A percentile compares a stretch with the other conserved stretches of the same genome.
Conservation (phyloP, 2,797 vertebrate genomes). For the Perodicticus potto region DNA sequence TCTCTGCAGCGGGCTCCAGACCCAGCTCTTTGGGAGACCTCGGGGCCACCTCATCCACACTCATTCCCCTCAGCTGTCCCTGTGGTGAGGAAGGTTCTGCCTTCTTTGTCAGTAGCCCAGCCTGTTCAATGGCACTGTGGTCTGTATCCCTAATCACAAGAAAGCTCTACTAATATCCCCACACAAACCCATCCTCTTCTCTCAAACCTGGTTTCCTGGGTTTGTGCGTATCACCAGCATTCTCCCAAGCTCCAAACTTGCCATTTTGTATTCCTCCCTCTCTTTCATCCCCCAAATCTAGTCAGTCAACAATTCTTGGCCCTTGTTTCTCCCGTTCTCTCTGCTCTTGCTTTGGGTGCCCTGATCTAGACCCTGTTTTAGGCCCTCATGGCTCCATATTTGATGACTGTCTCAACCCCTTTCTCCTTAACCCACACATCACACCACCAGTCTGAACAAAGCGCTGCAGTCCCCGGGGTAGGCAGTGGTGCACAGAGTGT, state of each 20-base stretch:
- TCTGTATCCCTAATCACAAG: background rate
- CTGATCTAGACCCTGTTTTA: background rate
- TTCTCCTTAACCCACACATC: background rate
- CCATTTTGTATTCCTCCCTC: background rate
- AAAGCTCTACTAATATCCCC: background rate
- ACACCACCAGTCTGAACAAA: background rate
- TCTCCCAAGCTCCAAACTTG: background rate
- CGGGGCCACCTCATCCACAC: background rate
- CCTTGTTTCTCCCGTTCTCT: constrained; percentile 4
- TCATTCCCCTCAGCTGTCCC: background rate
- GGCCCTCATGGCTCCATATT: background rate
- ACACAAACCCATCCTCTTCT: background rate
- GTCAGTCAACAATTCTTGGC: background rate
- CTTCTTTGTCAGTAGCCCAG: background rate
- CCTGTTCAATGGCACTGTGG: background rate
- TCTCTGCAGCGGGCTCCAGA: background rate
- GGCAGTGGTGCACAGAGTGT: background rate
- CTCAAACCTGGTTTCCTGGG: background rate
- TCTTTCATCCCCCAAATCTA: background rate
- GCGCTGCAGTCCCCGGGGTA: background rate
- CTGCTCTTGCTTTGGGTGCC: too few relatives aligned
- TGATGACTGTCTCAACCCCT: background rate
- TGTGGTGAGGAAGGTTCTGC: background rate
- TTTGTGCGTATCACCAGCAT: background rate
- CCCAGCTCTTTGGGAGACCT: background rate